These are phyloP conservation scores for Philopotamus ludificatus DNA, from an alignment of 1,140 invertebrate species.

Conservation along the genomic window DNA sequence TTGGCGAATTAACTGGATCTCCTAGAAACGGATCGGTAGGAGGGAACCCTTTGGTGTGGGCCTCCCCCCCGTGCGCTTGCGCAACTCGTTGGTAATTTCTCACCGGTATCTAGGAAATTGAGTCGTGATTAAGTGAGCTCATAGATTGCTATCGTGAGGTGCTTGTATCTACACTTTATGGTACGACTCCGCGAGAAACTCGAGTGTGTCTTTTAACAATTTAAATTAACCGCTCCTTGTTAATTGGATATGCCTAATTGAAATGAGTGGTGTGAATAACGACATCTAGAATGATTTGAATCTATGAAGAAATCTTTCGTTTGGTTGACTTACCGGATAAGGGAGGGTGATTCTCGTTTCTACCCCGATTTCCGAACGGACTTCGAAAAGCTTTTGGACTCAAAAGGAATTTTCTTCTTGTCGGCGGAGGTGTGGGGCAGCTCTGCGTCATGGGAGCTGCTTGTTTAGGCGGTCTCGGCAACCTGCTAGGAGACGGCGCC, in stretches of 20 bases:
- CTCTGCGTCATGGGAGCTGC: conserved; percentile 58
- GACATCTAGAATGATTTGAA: too few relatives aligned
- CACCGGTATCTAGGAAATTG: too few relatives aligned
- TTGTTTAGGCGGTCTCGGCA: conserved; percentile 53
- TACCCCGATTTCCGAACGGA: conserved; percentile 61
- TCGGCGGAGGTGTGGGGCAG: conserved; percentile 77
- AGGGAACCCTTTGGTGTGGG: conserved; percentile 10
- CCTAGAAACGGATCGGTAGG: conserved; percentile 8
- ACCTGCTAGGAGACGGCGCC: conserved; percentile 49
- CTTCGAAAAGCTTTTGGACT: conserved; percentile 74
- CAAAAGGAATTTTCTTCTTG: conserved; percentile 74
- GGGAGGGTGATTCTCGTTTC: conserved; percentile 56
- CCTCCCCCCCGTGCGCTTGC: neutral
- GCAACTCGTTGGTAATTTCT: too few relatives aligned
- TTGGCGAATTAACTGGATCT: conserved; percentile 14
- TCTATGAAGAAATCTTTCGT: too few relatives aligned
- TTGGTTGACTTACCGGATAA: conserved; percentile 68
- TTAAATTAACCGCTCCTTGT: too few relatives aligned
- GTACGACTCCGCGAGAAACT: too few relatives aligned
- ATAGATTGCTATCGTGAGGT: too few relatives aligned
- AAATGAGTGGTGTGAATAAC: too few relatives aligned
- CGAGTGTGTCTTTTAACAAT: too few relatives aligned
- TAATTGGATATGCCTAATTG: too few relatives aligned
- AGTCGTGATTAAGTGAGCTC: too few relatives aligned
- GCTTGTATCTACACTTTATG: too few relatives aligned